Base-by-base conservation (phyloP, 2,888 invertebrate genomes). In the Heliconius charithonia region DNA sequence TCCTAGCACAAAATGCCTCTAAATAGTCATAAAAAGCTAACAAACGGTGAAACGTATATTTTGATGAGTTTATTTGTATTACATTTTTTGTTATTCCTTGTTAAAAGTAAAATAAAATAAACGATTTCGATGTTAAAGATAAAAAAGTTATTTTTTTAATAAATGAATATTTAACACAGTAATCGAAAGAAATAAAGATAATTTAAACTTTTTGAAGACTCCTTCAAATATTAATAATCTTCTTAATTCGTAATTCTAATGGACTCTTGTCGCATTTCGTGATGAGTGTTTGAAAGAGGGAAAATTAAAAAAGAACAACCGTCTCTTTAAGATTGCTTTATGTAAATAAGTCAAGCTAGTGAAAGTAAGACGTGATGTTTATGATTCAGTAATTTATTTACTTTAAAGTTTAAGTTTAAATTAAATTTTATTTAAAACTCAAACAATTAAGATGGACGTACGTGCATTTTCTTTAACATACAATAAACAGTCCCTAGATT, bases 321-420 rank as follows among this genome's bases (percentile, higher is more conserved):
- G 27, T 37, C 32, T 66, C 56, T 62, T 56, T 45, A 73, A 77
- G 41, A 29, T 37, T 73, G 51, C 63, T 63, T 77, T 77, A 66
- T 77, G 37, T 73, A 73, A 77, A 73, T 56, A 73, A 77, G 59
- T 66, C 22, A n/a, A 59, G 63, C 65, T 66, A 66, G 59, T 78
- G 19, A 74, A 59, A 67, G 62, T 73, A 77, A 72, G 37, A 72
- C 56, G 32, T 29, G 56, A 72, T 66, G 27, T 65, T 65, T 32
- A 45, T 45, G 19, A 62, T 51, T 22, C 4, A 59, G 7, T 59
- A 76, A 69, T 76, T 76, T 62, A 41, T 76, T 51, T 32, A 51
- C 7, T 63, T 37, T 63, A 62, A 27, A 62, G 12, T 29, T 56
- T 37, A 45, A 59, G 22, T 62, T 62, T 45, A 10, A 29, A 70